Base-by-base conservation (phyloP, 2,797 vertebrate species). In the Nothura maculosa region DNA sequence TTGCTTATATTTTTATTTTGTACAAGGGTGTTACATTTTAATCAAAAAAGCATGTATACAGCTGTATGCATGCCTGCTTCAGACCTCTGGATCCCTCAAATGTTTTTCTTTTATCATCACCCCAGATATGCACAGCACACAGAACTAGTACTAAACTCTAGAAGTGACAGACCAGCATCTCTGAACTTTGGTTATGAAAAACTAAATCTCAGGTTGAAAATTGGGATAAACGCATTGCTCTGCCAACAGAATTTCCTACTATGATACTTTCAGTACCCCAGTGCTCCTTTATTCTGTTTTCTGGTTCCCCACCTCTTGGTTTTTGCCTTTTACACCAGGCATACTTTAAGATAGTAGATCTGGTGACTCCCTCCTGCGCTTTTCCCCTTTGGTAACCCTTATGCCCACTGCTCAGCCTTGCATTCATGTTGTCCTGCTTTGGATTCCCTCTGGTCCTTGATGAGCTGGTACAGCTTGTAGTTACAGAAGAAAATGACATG, bases 1-100 rank as follows among this genome's bases (percentile, higher is more conserved):
- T 28, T 50, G 18, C 58, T 80, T 77, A 57, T 75, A 43, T 18
- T 90, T 88, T 47, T 32, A 8, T 78, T 18, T 64, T 63, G 66
- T 57, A 76, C 36, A 30, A 55, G 16, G 58, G 30, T 36, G 17
- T 19, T 7, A 24, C 0, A 0, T 3, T 1, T 79, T 62, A 74
- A 57, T 12, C 27, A 76, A 20, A 4, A 32, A 67, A 79, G 5
- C 7, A 3, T 40, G 14, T 1, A 0, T 34, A 13, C 11, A 36
- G 42, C 15, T 85, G 32, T 57, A 7, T 48, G 48, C 16, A 8
- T 52, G 40, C 10, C 21, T 18, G 12, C 9, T 40, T 52, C 13
- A 72, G 32, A 80, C 25, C 9, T 72, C 52, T 36, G 48, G 9
- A 25, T 68, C 21, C 9, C 12, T 54, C 42, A 28, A 17, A 27